Base-by-base conservation (phyloP, 2,797 vertebrate species). In the Xiphophorus birchmanni region DNA sequence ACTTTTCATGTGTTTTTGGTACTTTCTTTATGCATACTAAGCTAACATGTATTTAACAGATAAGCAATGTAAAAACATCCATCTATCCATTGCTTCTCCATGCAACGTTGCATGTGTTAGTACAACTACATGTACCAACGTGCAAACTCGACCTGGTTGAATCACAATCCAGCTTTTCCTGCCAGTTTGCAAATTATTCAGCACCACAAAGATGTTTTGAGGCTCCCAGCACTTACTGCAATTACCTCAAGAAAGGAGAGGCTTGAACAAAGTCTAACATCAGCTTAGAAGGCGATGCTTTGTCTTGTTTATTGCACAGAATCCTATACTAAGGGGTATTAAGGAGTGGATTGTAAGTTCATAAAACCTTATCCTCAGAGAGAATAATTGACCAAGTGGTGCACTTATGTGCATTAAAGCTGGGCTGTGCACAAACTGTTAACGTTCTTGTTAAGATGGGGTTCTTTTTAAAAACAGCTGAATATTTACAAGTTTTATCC, bases 361-460 rank as follows among this genome's bases (percentile, higher is more conserved):
- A n/a, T 47, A 83, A 75, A 48, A 82, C 18, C 60, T 29, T 44
- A 76, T 77, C 58, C 15, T 74, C 42, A 65, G 29, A 81, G 29
- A 78, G 73, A 80, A 44, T 73, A 71, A 52, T 35, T 72, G 73
- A 71, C 7, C n/a, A 26, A 73, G 40, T 65, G 65, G 37, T 63
- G 18, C 0, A 11, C 54, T 71, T 72, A 48, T 74, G 15, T 76
- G 63, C 72, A 37, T 79, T 50, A 15, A 58, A 73, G 65, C 82
- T 60, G 77, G 29, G 67, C 77, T 63, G n/a, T 40, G 9, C 26
- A 35, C 48, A 42, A 75, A 50, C 79, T 73, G 76, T n/a, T 80
- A 78, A 29, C 52, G 52, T 44, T 60, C 82, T 42, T 40, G 18
- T 83, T 79, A 21, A 82, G n/a, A 44, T 29, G 2, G 2, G 2